Evolutionary conservation across 2,888 invertebrate genomes (phyloP).

Genomic region (Hirtodrosophila cameraria): DNA sequence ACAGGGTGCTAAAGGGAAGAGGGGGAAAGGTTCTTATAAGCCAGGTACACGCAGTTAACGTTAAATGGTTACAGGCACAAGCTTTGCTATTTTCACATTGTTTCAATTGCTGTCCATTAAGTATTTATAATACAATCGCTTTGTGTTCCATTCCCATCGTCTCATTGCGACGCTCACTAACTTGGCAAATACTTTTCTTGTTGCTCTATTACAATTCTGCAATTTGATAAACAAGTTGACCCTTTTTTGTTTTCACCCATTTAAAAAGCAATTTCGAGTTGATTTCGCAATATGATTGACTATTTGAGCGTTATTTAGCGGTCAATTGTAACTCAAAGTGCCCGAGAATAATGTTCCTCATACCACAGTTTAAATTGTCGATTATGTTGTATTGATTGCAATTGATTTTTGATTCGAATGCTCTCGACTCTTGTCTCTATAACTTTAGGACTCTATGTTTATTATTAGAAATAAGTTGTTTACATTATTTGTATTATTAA

Average conservation of each 20-base stretch:
- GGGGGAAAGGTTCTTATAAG: neutral
- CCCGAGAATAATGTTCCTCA: neutral
- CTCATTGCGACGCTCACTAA: too few relatives aligned
- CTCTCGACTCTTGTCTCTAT: too few relatives aligned
- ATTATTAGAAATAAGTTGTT: too few relatives aligned
- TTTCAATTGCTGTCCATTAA: too few relatives aligned
- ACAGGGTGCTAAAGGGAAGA: neutral
- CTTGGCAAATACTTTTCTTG: neutral
- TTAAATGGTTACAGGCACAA: constrained; percentile 4
- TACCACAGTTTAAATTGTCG: neutral
- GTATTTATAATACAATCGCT: too few relatives aligned
- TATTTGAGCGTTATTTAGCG: constrained; percentile 13
- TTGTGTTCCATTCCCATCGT: too few relatives aligned
- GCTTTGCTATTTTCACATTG: neutral
- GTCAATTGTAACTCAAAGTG: constrained; percentile 19
- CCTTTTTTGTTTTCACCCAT: neutral
- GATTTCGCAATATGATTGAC: constrained; percentile 32
- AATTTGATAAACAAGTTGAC: constrained; percentile 1
- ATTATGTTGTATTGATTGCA: too few relatives aligned
- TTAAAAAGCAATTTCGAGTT: too few relatives aligned
- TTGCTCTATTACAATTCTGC: neutral
- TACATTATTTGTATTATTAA: too few relatives aligned
- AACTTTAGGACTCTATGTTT: too few relatives aligned
- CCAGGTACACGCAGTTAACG: constrained; percentile 10
- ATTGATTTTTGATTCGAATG: too few relatives aligned